Conservation (phyloP, 2,888 invertebrate genomes). For the Metallyticus violacea region DNA sequence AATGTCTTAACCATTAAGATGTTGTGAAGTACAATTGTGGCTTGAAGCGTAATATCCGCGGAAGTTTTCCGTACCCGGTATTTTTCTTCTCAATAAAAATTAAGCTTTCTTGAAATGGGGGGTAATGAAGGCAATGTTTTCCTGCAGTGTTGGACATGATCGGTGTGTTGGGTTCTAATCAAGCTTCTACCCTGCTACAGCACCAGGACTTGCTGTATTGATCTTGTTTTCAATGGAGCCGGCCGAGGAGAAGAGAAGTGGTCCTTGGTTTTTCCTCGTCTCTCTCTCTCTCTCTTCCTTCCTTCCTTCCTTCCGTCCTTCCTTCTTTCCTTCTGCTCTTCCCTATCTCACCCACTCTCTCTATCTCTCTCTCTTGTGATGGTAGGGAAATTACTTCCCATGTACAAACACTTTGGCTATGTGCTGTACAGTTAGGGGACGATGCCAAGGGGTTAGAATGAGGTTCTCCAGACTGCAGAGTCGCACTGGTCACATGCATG, state of each 20-base stretch:
- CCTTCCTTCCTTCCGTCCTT: not conserved
- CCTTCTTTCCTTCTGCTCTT: slow-evolving; percentile 4
- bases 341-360: slow-evolving; percentile 10
- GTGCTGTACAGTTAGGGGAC: slow-evolving; percentile 22
- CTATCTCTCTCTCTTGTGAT: no score
- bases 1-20: not conserved
- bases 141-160: not conserved
- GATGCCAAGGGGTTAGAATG: not conserved
- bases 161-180: slow-evolving; percentile 4
- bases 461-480: not conserved
- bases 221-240: slow-evolving; percentile 32
- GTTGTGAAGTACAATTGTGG: not conserved
- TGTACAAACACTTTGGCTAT: slow-evolving; percentile 35
- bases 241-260: slow-evolving; percentile 30
- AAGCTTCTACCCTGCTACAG: not conserved
- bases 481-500: not conserved
- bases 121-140: not conserved
- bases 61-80: not conserved
- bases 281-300: slow-evolving; percentile 3
- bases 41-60: not conserved
- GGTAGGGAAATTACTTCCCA: slow-evolving; percentile 35
- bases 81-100: not conserved
- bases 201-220: slow-evolving; percentile 29
- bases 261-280: slow-evolving; percentile 19
- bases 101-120: not conserved